Evolutionary conservation across 1,140 invertebrate genomes (phyloP), one percentile per base, ranked within the genome.

Genomic region (Eumaeus atala): DNA sequence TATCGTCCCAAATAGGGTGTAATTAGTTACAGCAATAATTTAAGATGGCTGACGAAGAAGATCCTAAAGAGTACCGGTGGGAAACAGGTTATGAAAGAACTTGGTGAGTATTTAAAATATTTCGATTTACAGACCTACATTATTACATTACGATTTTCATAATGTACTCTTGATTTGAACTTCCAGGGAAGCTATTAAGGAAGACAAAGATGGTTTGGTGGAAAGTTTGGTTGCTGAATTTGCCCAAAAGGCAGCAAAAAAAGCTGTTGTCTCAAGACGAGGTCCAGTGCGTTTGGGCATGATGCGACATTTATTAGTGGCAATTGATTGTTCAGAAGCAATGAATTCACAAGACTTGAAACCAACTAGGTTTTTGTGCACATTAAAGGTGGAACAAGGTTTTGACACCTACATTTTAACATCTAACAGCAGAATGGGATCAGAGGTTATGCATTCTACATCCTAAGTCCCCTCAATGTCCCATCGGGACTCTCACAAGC

Each of bases 41-140:
- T 49, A 28, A 33, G 42, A 93, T 93, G 89, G 92, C 90, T 52
- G 93, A 95, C 49, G 94, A 96, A 51, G 95, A 96, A 40, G 95
- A 96, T 74, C 91, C 92, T 40, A 96, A 97, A 73, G 96, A 97
- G 74, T 98, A 98, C 78, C 91, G 96, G 17, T 98, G 97, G 97
- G 97, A 98, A 82, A 97, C 95, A 40, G 97, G 97, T 70, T 99
- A 98, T 88, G 97, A 99, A 84, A 97, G 96, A 87, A 97, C 96
- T 74, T 97, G 96, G 96, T 95, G 89, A 89, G 74, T 80, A 56
- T 56, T 55, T 14, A 21, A n/a, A 48, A 17, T 48, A 2, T 40
- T 17, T 8, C 7, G 17, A 6, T 9, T 11, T 7, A 47, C 16
- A 9, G 10, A 28, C 2, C 33, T 16, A 10, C 10, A 10, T 3